Conservation (phyloP, 2,113 vertebrate genomes). For the Lophochroa leadbeateri region DNA sequence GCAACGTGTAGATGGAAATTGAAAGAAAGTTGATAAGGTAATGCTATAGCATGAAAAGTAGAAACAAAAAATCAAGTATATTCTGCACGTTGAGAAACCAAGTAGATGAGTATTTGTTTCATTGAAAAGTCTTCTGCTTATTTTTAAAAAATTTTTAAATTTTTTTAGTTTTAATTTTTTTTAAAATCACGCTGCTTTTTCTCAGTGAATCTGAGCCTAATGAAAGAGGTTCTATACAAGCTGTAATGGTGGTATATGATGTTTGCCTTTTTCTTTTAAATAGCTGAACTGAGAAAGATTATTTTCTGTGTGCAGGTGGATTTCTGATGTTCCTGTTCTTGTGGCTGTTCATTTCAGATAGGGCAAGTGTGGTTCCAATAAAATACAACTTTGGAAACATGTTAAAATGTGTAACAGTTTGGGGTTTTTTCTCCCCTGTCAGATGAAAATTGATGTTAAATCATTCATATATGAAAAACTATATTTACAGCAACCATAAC, state of each 20-base stretch:
- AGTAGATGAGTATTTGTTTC: background rate
- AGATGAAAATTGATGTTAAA: background rate
- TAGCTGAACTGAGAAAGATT: background rate
- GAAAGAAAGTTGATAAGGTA: background rate
- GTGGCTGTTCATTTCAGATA: background rate
- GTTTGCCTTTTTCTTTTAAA: background rate
- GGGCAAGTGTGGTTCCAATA: background rate
- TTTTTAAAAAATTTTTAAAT: no score
- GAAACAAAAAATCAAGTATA: background rate
- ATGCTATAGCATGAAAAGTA: background rate
- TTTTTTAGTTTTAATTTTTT: background rate
- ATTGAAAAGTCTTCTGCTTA: background rate
- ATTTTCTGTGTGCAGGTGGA: background rate
- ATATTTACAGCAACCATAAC: no score
- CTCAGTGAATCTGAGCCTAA: background rate
- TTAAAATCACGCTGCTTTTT: background rate
- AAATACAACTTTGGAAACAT: background rate
- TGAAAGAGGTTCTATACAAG: background rate
- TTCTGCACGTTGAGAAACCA: background rate
- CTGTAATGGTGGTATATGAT: background rate
- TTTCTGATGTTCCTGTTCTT: background rate
- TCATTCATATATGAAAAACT: no score
- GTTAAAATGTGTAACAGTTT: background rate
- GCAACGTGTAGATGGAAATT: no score
- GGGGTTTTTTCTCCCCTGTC: accelerated